phyloP scores from a whole-genome alignment of 2,888 invertebrate species.

The Metallyticus violacea region DNA sequence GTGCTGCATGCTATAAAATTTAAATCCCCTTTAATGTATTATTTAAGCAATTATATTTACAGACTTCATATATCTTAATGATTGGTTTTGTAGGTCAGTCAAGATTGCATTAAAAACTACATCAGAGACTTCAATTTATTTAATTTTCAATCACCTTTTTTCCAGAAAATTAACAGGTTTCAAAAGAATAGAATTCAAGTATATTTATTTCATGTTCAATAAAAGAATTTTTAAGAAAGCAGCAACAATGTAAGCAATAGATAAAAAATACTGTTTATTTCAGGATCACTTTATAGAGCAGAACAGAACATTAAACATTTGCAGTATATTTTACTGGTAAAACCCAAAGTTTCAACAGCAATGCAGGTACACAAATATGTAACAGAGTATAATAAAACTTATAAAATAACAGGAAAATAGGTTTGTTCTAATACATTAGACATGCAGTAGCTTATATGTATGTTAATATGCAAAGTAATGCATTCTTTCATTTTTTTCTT shows the following conservation, averaged over 20 bases:
- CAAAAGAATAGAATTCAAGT: too few species aligned
- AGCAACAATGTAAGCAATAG: background rate
- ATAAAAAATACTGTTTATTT: background rate
- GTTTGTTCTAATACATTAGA: background rate
- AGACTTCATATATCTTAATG: too few species aligned
- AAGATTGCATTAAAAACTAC: too few species aligned
- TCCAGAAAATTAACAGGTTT: too few species aligned
- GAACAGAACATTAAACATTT: background rate
- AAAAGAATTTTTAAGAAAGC: background rate
- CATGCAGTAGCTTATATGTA: background rate
- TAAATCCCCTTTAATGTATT: too few species aligned
- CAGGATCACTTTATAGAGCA: background rate
- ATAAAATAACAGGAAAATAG: background rate
- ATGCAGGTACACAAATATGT: background rate
- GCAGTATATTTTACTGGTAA: background rate
- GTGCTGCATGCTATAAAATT: too few species aligned
- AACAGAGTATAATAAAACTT: background rate
- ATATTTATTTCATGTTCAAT: too few species aligned
- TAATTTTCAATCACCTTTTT: too few species aligned
- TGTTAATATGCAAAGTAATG: background rate
- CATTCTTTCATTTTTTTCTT: background rate
- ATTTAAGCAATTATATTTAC: too few species aligned
- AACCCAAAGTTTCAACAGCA: background rate
- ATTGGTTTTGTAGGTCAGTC: too few species aligned
- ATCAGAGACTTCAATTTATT: too few species aligned